Percentiles rank a stretch among this genome's conserved stretches.
Evolutionary conservation across 2,797 vertebrate genomes (phyloP).

Genomic region (Periparus ater): DNA sequence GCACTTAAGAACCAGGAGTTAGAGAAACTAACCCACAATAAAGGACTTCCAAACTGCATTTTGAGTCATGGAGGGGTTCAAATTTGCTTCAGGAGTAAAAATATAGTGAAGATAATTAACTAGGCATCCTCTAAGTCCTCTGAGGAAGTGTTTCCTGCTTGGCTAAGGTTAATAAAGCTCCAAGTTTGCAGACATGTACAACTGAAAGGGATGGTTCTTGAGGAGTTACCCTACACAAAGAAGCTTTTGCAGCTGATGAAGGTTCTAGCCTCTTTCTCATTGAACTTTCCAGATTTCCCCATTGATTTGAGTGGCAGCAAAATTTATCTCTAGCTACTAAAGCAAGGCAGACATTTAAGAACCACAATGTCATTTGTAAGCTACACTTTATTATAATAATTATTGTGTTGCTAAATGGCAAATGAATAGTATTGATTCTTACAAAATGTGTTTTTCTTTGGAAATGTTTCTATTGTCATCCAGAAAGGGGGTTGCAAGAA

Average conservation of each 20-base stretch:
- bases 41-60: not conserved
- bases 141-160: not conserved
- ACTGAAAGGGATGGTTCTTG: not conserved
- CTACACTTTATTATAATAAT: constrained; percentile 40
- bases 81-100: not conserved
- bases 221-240: not conserved
- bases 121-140: not conserved
- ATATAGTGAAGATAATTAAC: not conserved
- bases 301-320: not conserved
- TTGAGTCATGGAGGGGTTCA: not conserved
- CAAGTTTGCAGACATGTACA: not conserved
- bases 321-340: constrained; percentile 27
- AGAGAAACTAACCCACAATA: not conserved
- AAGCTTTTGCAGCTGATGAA: not conserved
- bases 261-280: not conserved
- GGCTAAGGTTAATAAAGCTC: not conserved
- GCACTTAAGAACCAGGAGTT: not conserved
- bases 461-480: constrained; percentile 4
- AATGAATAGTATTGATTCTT: constrained; percentile 29
- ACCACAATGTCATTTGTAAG: constrained; percentile 44
- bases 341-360: constrained; percentile 28
- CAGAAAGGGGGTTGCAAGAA: not conserved
- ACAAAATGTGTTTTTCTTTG: constrained; percentile 55
- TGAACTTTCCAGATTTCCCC: constrained; percentile 28
- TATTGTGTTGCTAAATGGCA: constrained; percentile 51